Evolutionary conservation across 2,888 invertebrate genomes (phyloP), one percentile per base, ranked within the genome.

Genomic region (Exephanes ischioxanthus): DNA sequence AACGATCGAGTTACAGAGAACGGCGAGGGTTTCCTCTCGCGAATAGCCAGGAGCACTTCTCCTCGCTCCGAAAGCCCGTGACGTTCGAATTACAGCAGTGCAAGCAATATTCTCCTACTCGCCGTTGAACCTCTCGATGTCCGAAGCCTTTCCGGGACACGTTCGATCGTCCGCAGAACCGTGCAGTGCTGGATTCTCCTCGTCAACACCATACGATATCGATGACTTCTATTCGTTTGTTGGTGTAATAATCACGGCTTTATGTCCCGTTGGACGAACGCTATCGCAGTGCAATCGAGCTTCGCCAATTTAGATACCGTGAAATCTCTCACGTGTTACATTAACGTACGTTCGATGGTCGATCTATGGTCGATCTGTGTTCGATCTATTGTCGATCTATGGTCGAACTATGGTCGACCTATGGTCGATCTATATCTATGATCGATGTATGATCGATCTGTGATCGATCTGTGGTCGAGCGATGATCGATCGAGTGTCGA

Each of bases 1-100:
- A 70, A 48, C 67, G 71, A 76, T 86, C 82, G 84, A 80, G 85
- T 87, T 87, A 84, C 80, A 78, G 71, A 78, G 76, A 71, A 78
- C 68, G 70, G 75, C 58, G n/a, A 30, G 14, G 19, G 48, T 19
- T 48, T 37, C 79, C 79, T 61, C 61, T 72, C 55, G 63, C n/a
- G 30, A 67, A 68, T 79, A 80, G 83, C 83, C 75, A 4, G 80
- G 71, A 86, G 80, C 76, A 70, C 55, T 55, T 53, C 67, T 53
- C 61, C 63, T 66, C 72, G 71, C 48, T 67, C 33, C 77, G 67
- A 45, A 72, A 33, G 66, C 55, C 45, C 77, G 51, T 63, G 63
- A 63, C 67, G 77, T 67, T 77, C 67, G 67, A 53, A 53, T 77
- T 77, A 77, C 77, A 66, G 16, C 66, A 22, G 55, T 41, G 66